Evolutionary conservation across 2,797 vertebrate species (phyloP), one percentile per base, ranked within the genome.

Genomic region (Lophotriccus pileatus): DNA sequence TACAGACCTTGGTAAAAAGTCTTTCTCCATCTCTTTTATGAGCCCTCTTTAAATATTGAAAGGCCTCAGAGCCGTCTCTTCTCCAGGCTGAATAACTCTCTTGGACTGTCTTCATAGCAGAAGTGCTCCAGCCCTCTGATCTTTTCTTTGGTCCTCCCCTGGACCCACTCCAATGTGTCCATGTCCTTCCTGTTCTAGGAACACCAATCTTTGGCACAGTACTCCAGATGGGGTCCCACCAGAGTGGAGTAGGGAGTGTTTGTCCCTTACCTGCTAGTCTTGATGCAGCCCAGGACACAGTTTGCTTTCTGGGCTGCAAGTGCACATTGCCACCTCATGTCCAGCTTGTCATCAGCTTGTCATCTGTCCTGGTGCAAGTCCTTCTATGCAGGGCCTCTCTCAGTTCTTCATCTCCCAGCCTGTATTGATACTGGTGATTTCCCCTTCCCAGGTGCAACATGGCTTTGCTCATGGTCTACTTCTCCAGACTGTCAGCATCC

Each of bases 291-390:
- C 30, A 68, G 53, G 15, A 41, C 17, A 17, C 4, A 0, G 3
- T 8, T 52, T 6, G 11, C 28, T 59, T 52, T 52, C 44, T 44
- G n/a, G 53, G 44, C 20, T 52, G 13, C 11, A 5, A 24, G 20
- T 6, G 4, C 39, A 18, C 24, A 7, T 36, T 24, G 12, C 8
- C 1, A 3, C 10, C 6, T 36, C 10, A 4, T 37, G 6, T 34
- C 9, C 56, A 39, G 11, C 14, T 62, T n/a, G 56, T 36, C 36
- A 14, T 32, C 43, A 21, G 15, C n/a, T 20, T 23, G 1, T 49
- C 28, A 30, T 30, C 18, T 52, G 10, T 30, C 6, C 28, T 30
- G 14, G 21, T 8, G 2, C 39, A n/a, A 12, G 59, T 37, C 43
- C 46, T 62, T 25, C 64, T 39, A 44, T 36, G 14, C 30, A 30